phyloP scores from a whole-genome alignment of 30 jellyfish, hydroid and myxozoan genomes.

The Hydractinia symbiolongicarpus region DNA sequence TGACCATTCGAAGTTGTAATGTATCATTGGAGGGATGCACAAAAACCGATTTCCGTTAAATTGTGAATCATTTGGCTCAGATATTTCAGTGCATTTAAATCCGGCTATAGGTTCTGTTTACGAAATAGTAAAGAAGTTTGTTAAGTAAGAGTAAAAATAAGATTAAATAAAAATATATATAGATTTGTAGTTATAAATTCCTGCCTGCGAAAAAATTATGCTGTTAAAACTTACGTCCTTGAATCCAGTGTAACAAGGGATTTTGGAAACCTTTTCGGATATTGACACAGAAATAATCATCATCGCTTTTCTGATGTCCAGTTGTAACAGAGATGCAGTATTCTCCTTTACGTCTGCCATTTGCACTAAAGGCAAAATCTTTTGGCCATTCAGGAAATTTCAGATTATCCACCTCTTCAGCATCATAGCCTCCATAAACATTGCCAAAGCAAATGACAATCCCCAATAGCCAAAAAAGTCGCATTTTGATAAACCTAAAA shows the following conservation, averaged over 20 bases:
- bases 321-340: background rate
- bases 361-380: slow-evolving; percentile 9
- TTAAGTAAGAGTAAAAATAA: too few relatives aligned
- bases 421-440: slow-evolving; percentile 1
- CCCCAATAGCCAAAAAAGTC: too few relatives aligned
- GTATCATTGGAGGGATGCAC: background rate
- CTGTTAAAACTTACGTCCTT: background rate
- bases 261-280: background rate
- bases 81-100: slow-evolving; percentile 1
- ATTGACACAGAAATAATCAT: background rate
- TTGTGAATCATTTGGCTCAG: background rate
- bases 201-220: too few relatives aligned
- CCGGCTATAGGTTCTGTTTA: background rate
- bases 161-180: too few relatives aligned
- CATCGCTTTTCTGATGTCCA: background rate
- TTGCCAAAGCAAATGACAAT: background rate
- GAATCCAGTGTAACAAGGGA: slow-evolving; percentile 3
- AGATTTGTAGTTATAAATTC: too few relatives aligned
- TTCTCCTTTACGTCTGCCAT: slow-evolving; percentile 1
- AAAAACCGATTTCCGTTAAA: background rate
- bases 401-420: background rate
- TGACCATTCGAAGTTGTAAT: background rate
- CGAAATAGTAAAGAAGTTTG: background rate
- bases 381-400: slow-evolving; percentile 13
- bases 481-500: too few relatives aligned